phyloP scores from a whole-genome alignment of 1,140 invertebrate species.

The Limonius californicus region DNA sequence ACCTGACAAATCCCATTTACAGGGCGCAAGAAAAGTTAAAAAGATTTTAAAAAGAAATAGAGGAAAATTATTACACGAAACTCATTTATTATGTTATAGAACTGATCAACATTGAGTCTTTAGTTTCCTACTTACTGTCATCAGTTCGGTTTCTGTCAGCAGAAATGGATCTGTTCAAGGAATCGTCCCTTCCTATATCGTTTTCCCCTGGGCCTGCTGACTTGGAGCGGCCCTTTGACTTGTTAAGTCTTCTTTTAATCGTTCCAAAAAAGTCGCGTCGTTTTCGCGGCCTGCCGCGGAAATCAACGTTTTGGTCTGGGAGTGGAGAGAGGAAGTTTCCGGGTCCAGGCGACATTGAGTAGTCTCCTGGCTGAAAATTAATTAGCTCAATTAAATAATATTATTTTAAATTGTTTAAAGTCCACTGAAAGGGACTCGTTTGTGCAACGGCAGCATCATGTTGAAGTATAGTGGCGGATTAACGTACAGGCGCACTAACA shows the following conservation, averaged over 20 bases:
- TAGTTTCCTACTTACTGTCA: constrained; percentile 43
- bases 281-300: constrained; percentile 63
- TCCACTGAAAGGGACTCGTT: no score
- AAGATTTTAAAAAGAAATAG: no score
- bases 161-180: constrained; percentile 61
- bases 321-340: constrained; percentile 23
- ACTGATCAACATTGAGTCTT: no score
- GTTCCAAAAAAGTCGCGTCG: constrained; percentile 89
- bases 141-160: constrained; percentile 60
- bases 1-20: no score
- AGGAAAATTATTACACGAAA: no score
- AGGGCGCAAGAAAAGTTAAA: no score
- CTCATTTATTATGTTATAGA: no score
- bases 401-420: no score
- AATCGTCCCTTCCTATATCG: constrained; percentile 53
- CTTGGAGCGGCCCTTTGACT: constrained; percentile 69
- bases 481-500: no score
- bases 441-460: no score
- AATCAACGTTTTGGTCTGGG: constrained; percentile 47
- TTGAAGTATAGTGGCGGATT: no score
- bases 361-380: constrained; percentile 35
- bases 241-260: constrained; percentile 77
- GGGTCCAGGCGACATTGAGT: constrained; percentile 20
- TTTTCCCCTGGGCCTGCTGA: constrained; percentile 62
- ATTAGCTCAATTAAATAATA: no score